Evolutionary conservation across 2,797 vertebrate species (phyloP).

Genomic region (Lutjanus campechanus): DNA sequence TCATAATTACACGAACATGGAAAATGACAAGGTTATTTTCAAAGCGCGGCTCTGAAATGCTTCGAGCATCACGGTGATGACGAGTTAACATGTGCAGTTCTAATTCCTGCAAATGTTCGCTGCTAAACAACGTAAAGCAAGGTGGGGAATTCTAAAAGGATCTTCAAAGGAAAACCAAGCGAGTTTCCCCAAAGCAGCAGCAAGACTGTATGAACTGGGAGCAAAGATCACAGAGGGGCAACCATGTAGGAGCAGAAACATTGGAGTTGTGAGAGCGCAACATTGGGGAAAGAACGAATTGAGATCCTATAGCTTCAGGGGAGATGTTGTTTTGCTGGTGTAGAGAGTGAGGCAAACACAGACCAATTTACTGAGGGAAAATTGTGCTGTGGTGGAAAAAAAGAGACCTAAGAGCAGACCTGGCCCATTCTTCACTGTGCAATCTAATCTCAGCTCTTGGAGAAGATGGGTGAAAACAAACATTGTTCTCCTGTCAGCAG

Average conservation of each 20-base stretch:
- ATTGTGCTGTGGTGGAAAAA: conserved; percentile 70
- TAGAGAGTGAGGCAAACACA: conserved; percentile 77
- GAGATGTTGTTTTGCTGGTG: conserved; percentile 80
- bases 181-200: conserved; percentile 48
- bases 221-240: conserved; percentile 68
- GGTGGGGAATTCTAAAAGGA: conserved; percentile 21
- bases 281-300: conserved; percentile 69
- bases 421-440: conserved; percentile 80
- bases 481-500: conserved; percentile 74
- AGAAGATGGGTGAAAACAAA: conserved; percentile 79
- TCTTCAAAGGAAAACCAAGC: conserved; percentile 51
- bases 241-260: conserved; percentile 59
- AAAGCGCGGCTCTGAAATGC: conserved; percentile 8
- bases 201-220: conserved; percentile 35
- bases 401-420: conserved; percentile 66
- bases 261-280: conserved; percentile 55
- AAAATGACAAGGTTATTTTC: neutral
- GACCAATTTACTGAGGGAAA: conserved; percentile 84
- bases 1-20: conserved; percentile 29
- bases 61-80: neutral
- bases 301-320: conserved; percentile 77
- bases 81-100: conserved; percentile 6
- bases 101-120: conserved; percentile 28
- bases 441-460: conserved; percentile 80
- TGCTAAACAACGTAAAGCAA: conserved; percentile 15